Evolutionary conservation across 2,888 invertebrate species (phyloP).

Genomic region (Scaptomyza parva): DNA sequence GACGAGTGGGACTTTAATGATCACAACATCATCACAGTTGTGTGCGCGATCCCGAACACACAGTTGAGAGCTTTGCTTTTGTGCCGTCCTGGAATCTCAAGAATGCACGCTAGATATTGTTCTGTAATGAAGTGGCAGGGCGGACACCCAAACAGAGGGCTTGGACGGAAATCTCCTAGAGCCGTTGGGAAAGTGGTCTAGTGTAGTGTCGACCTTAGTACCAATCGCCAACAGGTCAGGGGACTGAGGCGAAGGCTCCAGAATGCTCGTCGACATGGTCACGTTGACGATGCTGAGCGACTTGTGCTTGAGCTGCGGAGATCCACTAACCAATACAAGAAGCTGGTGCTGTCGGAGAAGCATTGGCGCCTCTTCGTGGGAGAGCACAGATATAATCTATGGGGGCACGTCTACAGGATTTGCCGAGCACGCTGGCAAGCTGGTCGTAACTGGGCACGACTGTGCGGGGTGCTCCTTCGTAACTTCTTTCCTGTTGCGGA

Average conservation of each 20-base stretch:
- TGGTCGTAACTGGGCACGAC: slow-evolving; percentile 23
- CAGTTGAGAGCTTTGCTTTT: slow-evolving; percentile 36
- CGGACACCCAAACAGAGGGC: slow-evolving; percentile 1
- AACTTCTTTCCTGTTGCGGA: slow-evolving; percentile 14
- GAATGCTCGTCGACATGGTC: slow-evolving; percentile 9
- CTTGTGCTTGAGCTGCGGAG: slow-evolving; percentile 9
- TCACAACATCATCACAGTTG: slow-evolving; percentile 3
- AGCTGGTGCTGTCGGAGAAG: slow-evolving; percentile 17
- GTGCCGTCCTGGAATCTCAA: slow-evolving; percentile 21
- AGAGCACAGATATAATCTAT: too few relatives aligned
- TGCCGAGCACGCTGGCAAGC: neutral
- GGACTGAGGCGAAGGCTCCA: slow-evolving; percentile 28
- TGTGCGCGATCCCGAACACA: neutral
- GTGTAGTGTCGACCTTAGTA: slow-evolving; percentile 6
- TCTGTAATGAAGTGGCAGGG: slow-evolving; percentile 13
- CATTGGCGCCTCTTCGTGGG: neutral
- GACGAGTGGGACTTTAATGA: neutral
- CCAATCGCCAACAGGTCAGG: slow-evolving; percentile 22
- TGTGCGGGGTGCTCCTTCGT: slow-evolving; percentile 19
- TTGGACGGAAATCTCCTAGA: too few relatives aligned
- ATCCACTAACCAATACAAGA: too few relatives aligned
- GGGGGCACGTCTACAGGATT: too few relatives aligned
- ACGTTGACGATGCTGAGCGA: slow-evolving; percentile 4
- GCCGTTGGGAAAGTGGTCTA: too few relatives aligned
- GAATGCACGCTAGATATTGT: slow-evolving; percentile 21